A percentile compares a stretch with the other conserved stretches of the same genome.
These are phyloP conservation scores for Colostygia pectinataria DNA, from an alignment of 2,888 invertebrate species.

Conservation along the genomic window DNA sequence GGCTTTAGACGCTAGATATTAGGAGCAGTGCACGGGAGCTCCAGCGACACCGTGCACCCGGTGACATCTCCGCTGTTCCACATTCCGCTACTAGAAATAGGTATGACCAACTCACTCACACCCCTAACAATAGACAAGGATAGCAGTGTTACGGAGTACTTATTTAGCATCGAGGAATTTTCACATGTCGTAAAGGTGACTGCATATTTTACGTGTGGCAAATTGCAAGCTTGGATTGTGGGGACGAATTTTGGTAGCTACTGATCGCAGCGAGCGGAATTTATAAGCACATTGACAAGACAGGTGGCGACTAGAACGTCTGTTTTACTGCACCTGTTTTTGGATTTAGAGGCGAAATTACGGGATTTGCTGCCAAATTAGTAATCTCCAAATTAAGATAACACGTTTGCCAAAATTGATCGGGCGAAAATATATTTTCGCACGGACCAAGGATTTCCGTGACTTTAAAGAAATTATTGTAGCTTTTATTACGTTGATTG, in stretches of 20 bases:
- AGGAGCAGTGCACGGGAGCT: slow-evolving; percentile 5
- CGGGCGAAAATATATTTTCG: not conserved
- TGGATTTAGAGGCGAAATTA: slow-evolving; percentile 3
- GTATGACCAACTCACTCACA: slow-evolving; percentile 16
- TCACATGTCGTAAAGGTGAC: slow-evolving; percentile 19
- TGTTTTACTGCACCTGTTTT: slow-evolving; percentile 13
- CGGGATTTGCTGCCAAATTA: slow-evolving; percentile 16
- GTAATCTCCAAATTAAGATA: not conserved
- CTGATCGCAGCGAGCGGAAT: slow-evolving; percentile 12
- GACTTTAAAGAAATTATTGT: slow-evolving; percentile 9
- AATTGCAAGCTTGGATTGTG: slow-evolving; percentile 4
- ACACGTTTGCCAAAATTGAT: not conserved
- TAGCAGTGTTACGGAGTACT: slow-evolving; percentile 8
- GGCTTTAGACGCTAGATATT: not conserved
- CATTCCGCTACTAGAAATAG: slow-evolving; percentile 31
- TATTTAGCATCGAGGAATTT: slow-evolving; percentile 7
- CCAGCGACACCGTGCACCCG: slow-evolving; percentile 23
- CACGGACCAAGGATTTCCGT: not conserved
- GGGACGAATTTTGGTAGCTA: slow-evolving; percentile 4
- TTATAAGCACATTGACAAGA: slow-evolving; percentile 8
- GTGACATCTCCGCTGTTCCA: slow-evolving; percentile 26
- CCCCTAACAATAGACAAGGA: slow-evolving; percentile 11
- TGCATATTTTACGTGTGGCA: slow-evolving; percentile 19
- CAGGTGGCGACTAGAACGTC: slow-evolving; percentile 12
- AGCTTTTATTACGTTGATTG: slow-evolving; percentile 33